Evolutionary conservation across 2,797 vertebrate genomes (phyloP), one percentile per base, ranked within the genome.

Genomic region (Chelon auratus): DNA sequence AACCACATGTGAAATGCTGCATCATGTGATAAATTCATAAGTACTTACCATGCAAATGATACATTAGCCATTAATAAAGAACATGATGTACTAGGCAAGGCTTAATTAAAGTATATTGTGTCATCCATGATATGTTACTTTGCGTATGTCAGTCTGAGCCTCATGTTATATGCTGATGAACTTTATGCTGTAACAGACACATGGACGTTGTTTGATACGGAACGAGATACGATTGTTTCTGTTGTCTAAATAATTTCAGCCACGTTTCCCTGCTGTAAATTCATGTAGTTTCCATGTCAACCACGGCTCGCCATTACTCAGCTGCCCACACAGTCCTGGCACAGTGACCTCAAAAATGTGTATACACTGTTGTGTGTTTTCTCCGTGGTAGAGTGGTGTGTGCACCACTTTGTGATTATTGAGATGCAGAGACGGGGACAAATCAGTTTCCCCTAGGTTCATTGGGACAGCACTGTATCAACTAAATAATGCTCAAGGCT

Each of bases 221-320:
- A 69, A 12, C 2, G 40, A 62, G 47, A 73, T 72, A 9, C 26
- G 69, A 70, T 61, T 83, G 70, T 85, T 81, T 84, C 60, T 12
- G 62, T 88, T 76, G 67, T 80, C 60, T 77, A 63, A 66, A 70
- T 62, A 72, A 85, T 82, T 78, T 83, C 30, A 51, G 72, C 62
- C 66, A 81, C 20, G 2, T 81, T 87, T 64, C 53, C 20, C 45
- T 72, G 72, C 80, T 87, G 81, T 88, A 86, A 84, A 88, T 85
- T 62, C 62, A 64, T 89, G 80, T 87, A 74, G 91, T 93, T 93
- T 86, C 89, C 88, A 91, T 93, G 90, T 91, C 89, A 93, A 93
- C 90, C 80, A 80, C 52, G 63, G 72, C 72, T 87, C 63, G 42
- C 77, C 75, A 81, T 82, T 87, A 80, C 80, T 81, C 71, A 81